Evolutionary conservation across 2,888 invertebrate species (phyloP).

Genomic region (Flexamia atlantica): DNA sequence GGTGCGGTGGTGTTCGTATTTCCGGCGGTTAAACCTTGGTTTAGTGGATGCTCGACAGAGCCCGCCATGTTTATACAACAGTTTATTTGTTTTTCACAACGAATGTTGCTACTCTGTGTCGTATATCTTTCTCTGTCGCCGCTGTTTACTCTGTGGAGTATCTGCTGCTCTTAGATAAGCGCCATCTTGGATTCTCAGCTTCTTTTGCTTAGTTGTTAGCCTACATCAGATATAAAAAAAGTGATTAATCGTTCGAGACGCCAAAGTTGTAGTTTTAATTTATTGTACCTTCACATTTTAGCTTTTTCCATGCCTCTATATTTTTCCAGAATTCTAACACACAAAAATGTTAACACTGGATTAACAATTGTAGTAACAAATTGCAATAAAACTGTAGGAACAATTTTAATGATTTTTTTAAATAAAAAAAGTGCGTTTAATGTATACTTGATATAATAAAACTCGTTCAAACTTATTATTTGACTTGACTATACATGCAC

Average conservation of each 20-base stretch:
- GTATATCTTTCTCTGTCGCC: slow-evolving; percentile 24
- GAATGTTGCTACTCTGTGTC: slow-evolving; percentile 31
- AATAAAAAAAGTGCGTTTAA: no score
- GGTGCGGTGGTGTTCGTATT: not conserved
- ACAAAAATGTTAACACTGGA: no score
- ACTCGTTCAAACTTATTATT: no score
- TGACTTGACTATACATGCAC: no score
- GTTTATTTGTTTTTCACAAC: slow-evolving; percentile 45
- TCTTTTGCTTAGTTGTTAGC: not conserved
- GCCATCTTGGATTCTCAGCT: slow-evolving; percentile 24
- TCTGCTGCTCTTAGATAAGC: slow-evolving; percentile 35
- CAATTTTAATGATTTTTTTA: no score
- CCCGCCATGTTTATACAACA: slow-evolving; percentile 13
- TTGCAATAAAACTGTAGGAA: no score
- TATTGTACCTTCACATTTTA: no score
- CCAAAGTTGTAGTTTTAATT: not conserved
- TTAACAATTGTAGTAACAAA: no score
- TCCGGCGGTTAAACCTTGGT: slow-evolving; percentile 12
- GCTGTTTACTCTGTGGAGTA: slow-evolving; percentile 37
- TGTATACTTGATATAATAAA: no score
- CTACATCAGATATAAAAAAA: not conserved
- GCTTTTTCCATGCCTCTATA: no score
- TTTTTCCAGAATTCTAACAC: no score
- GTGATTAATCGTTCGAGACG: not conserved
- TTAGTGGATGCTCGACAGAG: not conserved